Percentiles rank a stretch among this genome's conserved stretches.
Evolutionary conservation across 2,888 invertebrate genomes (phyloP).

Genomic region (Ophion ventricosus): DNA sequence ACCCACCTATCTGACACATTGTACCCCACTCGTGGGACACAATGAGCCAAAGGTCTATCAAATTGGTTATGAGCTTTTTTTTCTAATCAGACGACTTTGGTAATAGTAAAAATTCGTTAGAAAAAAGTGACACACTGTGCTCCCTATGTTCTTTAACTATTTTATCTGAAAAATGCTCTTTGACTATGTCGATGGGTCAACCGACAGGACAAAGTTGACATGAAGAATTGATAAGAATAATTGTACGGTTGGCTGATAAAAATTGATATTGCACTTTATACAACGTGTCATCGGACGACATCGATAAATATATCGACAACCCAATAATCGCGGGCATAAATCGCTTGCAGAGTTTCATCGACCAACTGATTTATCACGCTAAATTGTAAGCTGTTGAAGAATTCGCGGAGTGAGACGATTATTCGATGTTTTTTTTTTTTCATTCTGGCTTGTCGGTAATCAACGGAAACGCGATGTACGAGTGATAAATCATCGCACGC

Average conservation of each 20-base stretch:
- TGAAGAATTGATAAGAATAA: not conserved
- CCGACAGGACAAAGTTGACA: not conserved
- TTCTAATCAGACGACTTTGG: too few species aligned
- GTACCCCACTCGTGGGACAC: too few species aligned
- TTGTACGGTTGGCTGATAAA: too few species aligned
- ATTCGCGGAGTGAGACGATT: slow-evolving; percentile 23
- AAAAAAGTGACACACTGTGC: too few species aligned
- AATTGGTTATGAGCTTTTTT: too few species aligned
- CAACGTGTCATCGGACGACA: not conserved
- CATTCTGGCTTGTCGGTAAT: slow-evolving; percentile 18
- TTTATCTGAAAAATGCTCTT: too few species aligned
- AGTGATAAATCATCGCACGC: slow-evolving; percentile 42
- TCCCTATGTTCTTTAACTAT: too few species aligned
- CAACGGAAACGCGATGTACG: slow-evolving; percentile 38
- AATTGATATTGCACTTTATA: not conserved
- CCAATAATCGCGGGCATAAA: slow-evolving; percentile 27
- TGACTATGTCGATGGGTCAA: too few species aligned
- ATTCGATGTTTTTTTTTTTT: not conserved
- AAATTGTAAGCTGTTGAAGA: slow-evolving; percentile 51
- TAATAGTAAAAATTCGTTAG: too few species aligned
- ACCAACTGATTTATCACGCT: slow-evolving; percentile 54
- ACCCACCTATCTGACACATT: too few species aligned
- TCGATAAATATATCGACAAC: slow-evolving; percentile 12
- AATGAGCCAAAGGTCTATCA: too few species aligned
- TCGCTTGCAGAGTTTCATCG: slow-evolving; percentile 32